These are phyloP conservation scores for Neogobius melanostomus DNA, from an alignment of 2,113 vertebrate species.

Conservation along the genomic window DNA sequence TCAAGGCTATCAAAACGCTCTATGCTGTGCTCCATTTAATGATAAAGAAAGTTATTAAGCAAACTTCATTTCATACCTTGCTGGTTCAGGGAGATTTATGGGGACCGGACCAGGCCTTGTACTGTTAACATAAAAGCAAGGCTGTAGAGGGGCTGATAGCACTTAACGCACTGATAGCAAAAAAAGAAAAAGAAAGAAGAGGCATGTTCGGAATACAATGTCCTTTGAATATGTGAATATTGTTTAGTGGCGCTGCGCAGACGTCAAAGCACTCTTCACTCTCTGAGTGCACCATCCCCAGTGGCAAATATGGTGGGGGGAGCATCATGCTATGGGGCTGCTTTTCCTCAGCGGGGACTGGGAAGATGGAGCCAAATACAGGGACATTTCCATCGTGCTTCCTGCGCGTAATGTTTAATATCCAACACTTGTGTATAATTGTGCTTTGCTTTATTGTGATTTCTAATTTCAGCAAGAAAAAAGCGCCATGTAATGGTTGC, in stretches of 20 bases:
- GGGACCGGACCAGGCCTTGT: constrained; percentile 13
- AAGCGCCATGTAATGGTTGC: too few relatives aligned
- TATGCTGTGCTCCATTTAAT: constrained; percentile 33
- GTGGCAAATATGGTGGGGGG: too few relatives aligned
- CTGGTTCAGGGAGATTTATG: constrained; percentile 37
- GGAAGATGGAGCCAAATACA: too few relatives aligned
- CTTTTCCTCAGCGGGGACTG: too few relatives aligned
- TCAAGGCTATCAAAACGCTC: constrained; percentile 38
- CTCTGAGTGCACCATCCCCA: too few relatives aligned
- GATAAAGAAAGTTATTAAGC: constrained; percentile 54
- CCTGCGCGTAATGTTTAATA: too few relatives aligned
- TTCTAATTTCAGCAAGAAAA: too few relatives aligned
- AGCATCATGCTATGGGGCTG: too few relatives aligned
- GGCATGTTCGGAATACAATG: neutral
- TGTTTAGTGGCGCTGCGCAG: neutral
- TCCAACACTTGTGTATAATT: too few relatives aligned
- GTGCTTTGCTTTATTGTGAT: too few relatives aligned
- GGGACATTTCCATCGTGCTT: too few relatives aligned
- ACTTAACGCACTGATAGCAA: constrained; percentile 1
- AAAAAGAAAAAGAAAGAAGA: constrained; percentile 16
- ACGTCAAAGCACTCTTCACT: neutral
- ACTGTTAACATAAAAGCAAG: constrained; percentile 25
- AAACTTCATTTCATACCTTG: constrained; percentile 59
- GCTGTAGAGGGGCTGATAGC: constrained; percentile 14
- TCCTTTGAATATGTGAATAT: neutral